Base-by-base conservation (phyloP, 2,888 invertebrate species). In the Laspeyria flexula region DNA sequence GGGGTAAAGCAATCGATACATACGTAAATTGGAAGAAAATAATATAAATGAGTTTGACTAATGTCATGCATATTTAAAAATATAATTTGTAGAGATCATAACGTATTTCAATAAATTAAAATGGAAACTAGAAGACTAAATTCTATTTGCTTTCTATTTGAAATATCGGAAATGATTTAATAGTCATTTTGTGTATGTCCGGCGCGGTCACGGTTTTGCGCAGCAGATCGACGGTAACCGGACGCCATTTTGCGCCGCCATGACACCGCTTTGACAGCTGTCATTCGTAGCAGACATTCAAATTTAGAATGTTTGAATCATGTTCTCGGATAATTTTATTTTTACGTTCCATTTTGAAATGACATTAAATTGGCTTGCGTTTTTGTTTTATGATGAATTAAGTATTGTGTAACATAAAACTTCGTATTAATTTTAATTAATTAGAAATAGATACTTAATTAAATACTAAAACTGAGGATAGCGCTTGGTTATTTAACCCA, bases 191-290 rank as follows among this genome's bases (percentile, higher is more conserved):
- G 86, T 79, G 68, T 64, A 55, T 67, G 69, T 69, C 68, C 59
- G 52, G 55, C 54, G 67, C 66, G 76, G 79, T 85, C 86, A 87
- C 85, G 87, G 78, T 77, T n/a, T 63, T 70, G 83, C 79, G 71
- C 77, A 55, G 65, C 68, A 79, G 86, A 86, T 76, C 75, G 88
- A 83, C 88, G 80, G 91, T 88, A 89, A 91, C 90, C 89, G 89
- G 89, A 91, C 90, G 90, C 90, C 85, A 83, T 83, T 76, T 83
- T 85, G 85, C 82, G 76, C 50, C 75, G 84, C 84, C 84, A 83
- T 88, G 85, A 88, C 88, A 80, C 80, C 82, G 86, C 81, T 88
- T 86, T 91, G 91, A 91, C 91, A 91, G 88, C 89, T 90, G 91
- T 91, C 91, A 90, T 73, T 82, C 77, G 76, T 70, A 76, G 76